Evolutionary conservation across 2,113 vertebrate species (phyloP).

Genomic region (Muntiacus muntjak): DNA sequence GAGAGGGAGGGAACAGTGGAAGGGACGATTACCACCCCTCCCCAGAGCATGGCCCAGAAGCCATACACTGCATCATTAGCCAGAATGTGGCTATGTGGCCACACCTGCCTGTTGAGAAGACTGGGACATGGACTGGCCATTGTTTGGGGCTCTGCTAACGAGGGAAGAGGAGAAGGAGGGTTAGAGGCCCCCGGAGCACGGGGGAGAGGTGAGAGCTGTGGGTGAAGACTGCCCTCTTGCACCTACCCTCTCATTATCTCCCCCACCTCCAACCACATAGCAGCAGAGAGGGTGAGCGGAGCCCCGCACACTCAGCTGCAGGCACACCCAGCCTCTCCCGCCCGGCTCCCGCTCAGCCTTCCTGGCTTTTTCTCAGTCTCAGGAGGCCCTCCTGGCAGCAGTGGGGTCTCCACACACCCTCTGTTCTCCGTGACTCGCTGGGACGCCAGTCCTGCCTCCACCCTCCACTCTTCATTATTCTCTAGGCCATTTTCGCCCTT

Average conservation of each 20-base stretch:
- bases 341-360: background rate
- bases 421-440: background rate
- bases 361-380: background rate
- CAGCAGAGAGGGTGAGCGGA: background rate
- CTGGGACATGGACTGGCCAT: background rate
- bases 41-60: background rate
- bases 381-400: background rate
- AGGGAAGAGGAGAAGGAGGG: background rate
- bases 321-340: background rate
- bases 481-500: background rate
- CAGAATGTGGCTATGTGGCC: background rate
- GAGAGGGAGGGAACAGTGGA: background rate
- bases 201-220: background rate
- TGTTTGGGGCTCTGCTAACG: background rate
- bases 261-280: background rate
- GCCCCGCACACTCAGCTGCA: background rate
- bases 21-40: background rate
- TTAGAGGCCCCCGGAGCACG: background rate
- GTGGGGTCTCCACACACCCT: background rate
- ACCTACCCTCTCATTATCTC: background rate
- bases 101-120: background rate
- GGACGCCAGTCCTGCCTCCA: background rate
- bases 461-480: background rate
- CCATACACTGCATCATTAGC: background rate
- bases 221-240: background rate